Evolutionary conservation across 2,113 vertebrate genomes (phyloP).

Genomic region (Neoarius graeffei): DNA sequence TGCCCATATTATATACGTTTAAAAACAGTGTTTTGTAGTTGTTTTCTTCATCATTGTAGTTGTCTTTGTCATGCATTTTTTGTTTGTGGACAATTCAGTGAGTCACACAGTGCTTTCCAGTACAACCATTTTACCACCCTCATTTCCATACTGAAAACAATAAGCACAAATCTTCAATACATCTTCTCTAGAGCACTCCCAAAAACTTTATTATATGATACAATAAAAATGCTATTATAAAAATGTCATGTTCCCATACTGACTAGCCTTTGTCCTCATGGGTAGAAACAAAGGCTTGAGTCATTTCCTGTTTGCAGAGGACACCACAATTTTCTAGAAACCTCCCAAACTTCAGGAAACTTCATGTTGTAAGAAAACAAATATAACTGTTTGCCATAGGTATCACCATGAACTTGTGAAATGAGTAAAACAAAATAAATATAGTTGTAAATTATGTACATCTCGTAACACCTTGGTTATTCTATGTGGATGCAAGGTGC

Average conservation of each 20-base stretch:
- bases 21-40: neutral
- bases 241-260: constrained; percentile 62
- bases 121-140: constrained; percentile 1
- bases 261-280: constrained; percentile 47
- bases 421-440: neutral
- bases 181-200: constrained; percentile 58
- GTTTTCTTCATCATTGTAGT: neutral
- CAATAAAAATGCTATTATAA: constrained; percentile 72
- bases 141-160: neutral
- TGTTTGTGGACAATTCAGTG: neutral
- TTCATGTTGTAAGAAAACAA: constrained; percentile 22
- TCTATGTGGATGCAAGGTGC: neutral
- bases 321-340: constrained; percentile 9
- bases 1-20: neutral
- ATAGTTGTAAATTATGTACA: neutral
- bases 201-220: constrained; percentile 67
- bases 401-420: neutral
- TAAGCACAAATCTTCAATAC: constrained; percentile 20
- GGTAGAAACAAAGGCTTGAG: constrained; percentile 48
- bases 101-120: neutral
- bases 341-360: neutral
- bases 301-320: constrained; percentile 53
- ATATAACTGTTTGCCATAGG: neutral
- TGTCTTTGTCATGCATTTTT: neutral
- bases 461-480: neutral